A percentile compares a stretch with the other conserved stretches of the same genome.
Evolutionary conservation across 2,888 invertebrate genomes (phyloP).

Genomic region (Glomeris marginata): DNA sequence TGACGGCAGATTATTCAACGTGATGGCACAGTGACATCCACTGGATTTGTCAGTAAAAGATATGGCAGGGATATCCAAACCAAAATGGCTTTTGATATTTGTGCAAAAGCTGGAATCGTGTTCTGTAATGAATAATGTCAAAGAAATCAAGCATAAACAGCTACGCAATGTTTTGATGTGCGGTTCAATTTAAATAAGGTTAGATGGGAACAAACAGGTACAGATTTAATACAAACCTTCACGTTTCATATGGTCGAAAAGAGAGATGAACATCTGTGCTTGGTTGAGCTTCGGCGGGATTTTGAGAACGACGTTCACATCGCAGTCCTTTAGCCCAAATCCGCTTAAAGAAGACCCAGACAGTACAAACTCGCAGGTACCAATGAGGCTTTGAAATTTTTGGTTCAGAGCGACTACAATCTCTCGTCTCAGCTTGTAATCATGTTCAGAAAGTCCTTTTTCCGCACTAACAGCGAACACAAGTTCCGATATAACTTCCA

Average conservation of each 20-base stretch:
- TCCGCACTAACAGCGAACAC: slow-evolving; percentile 21
- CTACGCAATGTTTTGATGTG: slow-evolving; percentile 8
- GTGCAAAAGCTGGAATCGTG: too few species aligned
- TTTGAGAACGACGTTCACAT: slow-evolving; percentile 36
- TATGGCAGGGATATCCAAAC: slow-evolving; percentile 29
- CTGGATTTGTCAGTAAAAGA: slow-evolving; percentile 24
- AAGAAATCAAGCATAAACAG: not conserved
- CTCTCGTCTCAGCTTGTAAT: slow-evolving; percentile 21
- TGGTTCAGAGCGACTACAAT: slow-evolving; percentile 21
- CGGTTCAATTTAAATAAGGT: slow-evolving; percentile 8
- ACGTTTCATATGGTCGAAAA: too few species aligned
- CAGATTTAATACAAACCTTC: too few species aligned
- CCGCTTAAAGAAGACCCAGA: slow-evolving; percentile 33
- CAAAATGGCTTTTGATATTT: slow-evolving; percentile 28
- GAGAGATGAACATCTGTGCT: too few species aligned
- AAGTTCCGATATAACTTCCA: slow-evolving; percentile 23
- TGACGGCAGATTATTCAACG: slow-evolving; percentile 27
- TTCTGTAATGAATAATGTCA: not conserved
- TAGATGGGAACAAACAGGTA: slow-evolving; percentile 22
- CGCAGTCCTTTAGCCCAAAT: slow-evolving; percentile 30
- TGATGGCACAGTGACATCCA: slow-evolving; percentile 24
- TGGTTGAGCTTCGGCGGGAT: too few species aligned
- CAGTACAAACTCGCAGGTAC: slow-evolving; percentile 23
- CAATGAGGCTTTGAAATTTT: slow-evolving; percentile 2
- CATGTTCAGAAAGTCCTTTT: slow-evolving; percentile 23